Percentiles rank a stretch among this genome's conserved stretches.
phyloP scores from a whole-genome alignment of 2,113 vertebrate genomes.

The Prionailurus viverrinus region DNA sequence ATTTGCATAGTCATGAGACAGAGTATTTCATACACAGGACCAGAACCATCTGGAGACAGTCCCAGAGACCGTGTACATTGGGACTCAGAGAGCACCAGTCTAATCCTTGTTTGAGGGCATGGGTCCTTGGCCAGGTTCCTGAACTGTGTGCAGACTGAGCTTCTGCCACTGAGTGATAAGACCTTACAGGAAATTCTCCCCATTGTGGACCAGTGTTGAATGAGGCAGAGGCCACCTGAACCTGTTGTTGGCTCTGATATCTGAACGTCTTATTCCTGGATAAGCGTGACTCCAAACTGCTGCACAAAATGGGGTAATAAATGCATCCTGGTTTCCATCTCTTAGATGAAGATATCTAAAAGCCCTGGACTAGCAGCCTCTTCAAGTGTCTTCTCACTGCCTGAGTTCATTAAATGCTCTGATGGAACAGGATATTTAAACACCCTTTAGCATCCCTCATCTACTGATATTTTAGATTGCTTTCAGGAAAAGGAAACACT shows the following conservation, averaged over 20 bases:
- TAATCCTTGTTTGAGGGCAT: neutral
- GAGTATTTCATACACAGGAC: neutral
- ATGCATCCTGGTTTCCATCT: too few relatives aligned
- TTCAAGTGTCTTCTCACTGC: too few relatives aligned
- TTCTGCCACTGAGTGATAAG: neutral
- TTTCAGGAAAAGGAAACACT: neutral
- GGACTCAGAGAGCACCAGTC: accelerated
- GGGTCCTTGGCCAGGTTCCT: too few relatives aligned
- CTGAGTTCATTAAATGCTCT: too few relatives aligned
- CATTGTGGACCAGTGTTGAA: neutral
- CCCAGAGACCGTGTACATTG: neutral
- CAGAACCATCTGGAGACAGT: neutral
- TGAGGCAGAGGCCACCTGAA: too few relatives aligned
- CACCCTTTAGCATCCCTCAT: neutral
- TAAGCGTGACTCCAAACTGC: too few relatives aligned
- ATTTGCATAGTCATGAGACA: neutral
- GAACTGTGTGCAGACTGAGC: neutral
- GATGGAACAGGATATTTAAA: neutral
- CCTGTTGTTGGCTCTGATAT: too few relatives aligned
- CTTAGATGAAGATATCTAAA: too few relatives aligned
- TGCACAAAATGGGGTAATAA: too few relatives aligned
- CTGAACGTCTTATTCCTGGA: too few relatives aligned
- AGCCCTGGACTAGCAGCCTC: too few relatives aligned
- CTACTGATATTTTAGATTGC: too few relatives aligned
- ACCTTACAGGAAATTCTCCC: accelerated